Evolutionary conservation across 2,113 vertebrate genomes (phyloP), one percentile per base, ranked within the genome.

Genomic region (Campylomormyrus tamandua): DNA sequence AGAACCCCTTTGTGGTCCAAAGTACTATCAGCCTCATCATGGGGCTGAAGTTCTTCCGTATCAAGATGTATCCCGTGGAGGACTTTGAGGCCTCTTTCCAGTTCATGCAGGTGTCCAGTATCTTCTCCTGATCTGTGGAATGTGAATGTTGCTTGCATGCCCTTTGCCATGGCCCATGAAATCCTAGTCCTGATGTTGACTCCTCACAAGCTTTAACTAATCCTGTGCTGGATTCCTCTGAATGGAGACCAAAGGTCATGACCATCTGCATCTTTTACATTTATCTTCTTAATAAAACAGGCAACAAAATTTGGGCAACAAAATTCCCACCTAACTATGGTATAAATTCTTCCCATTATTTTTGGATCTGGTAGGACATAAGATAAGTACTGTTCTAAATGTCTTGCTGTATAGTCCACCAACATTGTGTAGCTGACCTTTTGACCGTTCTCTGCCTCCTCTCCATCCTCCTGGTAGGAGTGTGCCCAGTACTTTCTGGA

Each of bases 51-150:
- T 99, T 99, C 95, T 99, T 99, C 92, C 96, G 98, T 89, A 98
- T 99, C 91, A 99, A 99, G 95, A 99, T 99, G 98, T 99, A 99
- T 93, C 98, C 98, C 0, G 98, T 99, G 92, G 98, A 99, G 91
- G 98, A 99, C 94, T 99, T 99, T 74, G 98, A 99, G 94, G 98
- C 98, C 35, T 99, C 98, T 90, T 98, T 99, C 93, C 98, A 98
- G 96, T 99, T 99, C 93, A 99, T 99, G 98, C 98, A 99, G 98
- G 98, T 99, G 95, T 46, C 91, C 19, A n/a, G 39, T 49, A 17
- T 3, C 27, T 48, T 6, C 48, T 58, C 31, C 53, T 39, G 21
- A 45, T 42, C 62, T 1, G 62, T 42, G 15, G 5, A 80, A 42
- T 19, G 17, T 80, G 5, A 35, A 87, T 50, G 15, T n/a, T 86